These are phyloP conservation scores for Hymenopus coronatus DNA, from an alignment of 2,888 invertebrate species.

Conservation along the genomic window DNA sequence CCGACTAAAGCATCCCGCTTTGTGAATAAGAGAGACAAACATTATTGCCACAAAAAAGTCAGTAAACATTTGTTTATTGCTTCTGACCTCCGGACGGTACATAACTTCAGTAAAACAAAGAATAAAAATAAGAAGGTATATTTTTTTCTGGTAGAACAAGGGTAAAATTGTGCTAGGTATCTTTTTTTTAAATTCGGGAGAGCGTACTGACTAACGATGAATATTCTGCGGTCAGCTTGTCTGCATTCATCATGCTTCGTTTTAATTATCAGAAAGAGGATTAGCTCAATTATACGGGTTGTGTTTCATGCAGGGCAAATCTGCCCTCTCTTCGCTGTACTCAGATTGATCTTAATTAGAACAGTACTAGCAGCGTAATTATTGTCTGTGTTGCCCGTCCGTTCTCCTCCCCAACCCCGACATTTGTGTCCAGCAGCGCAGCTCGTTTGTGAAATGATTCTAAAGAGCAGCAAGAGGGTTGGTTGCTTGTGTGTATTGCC, in stretches of 20 bases:
- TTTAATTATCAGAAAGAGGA: conserved; percentile 27
- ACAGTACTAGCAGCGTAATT: conserved; percentile 9
- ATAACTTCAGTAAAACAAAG: no score
- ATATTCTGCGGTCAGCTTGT: conserved; percentile 17
- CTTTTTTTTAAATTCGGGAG: background rate
- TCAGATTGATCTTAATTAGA: conserved; percentile 21
- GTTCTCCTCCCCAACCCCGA: background rate
- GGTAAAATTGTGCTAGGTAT: background rate
- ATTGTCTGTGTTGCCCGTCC: background rate
- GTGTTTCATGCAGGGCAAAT: conserved; percentile 13
- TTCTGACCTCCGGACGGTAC: no score
- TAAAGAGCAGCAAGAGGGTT: background rate
- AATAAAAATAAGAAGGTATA: no score
- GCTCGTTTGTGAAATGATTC: background rate
- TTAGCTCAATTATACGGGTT: conserved; percentile 24
- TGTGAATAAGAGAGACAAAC: no score
- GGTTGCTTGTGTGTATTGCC: background rate
- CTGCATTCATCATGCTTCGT: conserved; percentile 27
- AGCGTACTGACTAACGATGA: background rate
- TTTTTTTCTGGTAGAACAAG: no score
- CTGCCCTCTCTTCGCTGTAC: background rate
- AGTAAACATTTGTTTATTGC: no score
- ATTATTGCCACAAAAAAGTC: no score
- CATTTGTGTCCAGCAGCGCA: background rate
- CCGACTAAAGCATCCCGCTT: no score